These are phyloP conservation scores for Agonopterix heracliana DNA, from an alignment of 2,888 invertebrate genomes.

Conservation along the genomic window DNA sequence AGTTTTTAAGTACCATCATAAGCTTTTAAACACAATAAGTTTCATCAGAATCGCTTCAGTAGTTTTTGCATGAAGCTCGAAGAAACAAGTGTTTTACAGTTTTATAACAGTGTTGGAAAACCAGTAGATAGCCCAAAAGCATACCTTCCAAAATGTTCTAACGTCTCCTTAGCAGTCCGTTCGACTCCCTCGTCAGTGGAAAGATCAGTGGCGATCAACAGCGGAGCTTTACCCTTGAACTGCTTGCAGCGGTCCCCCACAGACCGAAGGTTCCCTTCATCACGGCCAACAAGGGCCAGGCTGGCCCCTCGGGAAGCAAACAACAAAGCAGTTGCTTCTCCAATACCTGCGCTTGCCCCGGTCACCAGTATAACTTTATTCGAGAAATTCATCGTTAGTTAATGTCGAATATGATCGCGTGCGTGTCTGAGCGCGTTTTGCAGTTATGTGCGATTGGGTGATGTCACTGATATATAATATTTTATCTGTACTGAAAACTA, in stretches of 20 bases:
- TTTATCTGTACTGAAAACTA: neutral
- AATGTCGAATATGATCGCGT: too few relatives aligned
- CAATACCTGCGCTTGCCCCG: conserved; percentile 40
- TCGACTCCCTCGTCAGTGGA: conserved; percentile 38
- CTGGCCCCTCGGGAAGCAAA: conserved; percentile 33
- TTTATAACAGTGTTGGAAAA: too few relatives aligned
- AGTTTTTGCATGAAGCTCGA: too few relatives aligned
- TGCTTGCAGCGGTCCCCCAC: conserved; percentile 25
- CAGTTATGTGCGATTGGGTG: too few relatives aligned
- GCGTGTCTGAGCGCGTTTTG: too few relatives aligned
- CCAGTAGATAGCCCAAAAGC: conserved; percentile 10
- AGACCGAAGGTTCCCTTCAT: conserved; percentile 19
- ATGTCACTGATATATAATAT: too few relatives aligned
- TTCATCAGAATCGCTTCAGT: too few relatives aligned
- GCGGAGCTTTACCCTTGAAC: conserved; percentile 20
- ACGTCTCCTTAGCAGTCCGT: conserved; percentile 25
- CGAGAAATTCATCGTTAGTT: conserved; percentile 3
- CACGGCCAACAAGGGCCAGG: conserved; percentile 31
- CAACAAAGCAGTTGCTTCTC: conserved; percentile 30
- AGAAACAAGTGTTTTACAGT: too few relatives aligned
- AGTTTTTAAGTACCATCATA: too few relatives aligned
- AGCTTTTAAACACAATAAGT: too few relatives aligned
- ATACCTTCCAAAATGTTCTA: conserved; percentile 28
- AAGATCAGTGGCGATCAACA: conserved; percentile 34
- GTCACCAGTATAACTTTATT: conserved; percentile 24